Base-by-base conservation (phyloP, 2,797 vertebrate genomes). In the Todus mexicanus region DNA sequence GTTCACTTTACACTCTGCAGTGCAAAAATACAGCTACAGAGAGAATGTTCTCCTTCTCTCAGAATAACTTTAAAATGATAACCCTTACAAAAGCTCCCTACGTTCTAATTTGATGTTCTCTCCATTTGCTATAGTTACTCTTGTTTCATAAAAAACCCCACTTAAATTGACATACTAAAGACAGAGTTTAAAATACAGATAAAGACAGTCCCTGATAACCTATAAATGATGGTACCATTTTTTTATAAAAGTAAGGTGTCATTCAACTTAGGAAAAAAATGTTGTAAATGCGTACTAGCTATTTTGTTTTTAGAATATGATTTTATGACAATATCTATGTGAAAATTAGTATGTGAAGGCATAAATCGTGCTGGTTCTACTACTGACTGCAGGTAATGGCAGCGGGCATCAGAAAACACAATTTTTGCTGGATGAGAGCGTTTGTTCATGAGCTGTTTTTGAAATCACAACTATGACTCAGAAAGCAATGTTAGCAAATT, bases 311-410 rank as follows among this genome's bases (percentile, higher is more conserved):
- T 59, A 65, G 17, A 80, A 69, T 11, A 21, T 4, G 8, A 63
- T 84, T 63, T 64, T 51, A 79, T 22, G 3, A 26, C 23, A 80
- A 40, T 20, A 80, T 26, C 13, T 57, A 40, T 8, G 11, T 47
- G 23, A 42, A 90, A 80, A 48, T 47, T 31, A 56, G 7, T 38
- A 60, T 1, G 6, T 37, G n/a, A 77, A 92, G 84, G 27, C 37
- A 53, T 15, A 33, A 63, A 64, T 23, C 71, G 20, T 60, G 37
- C n/a, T 78, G 4, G 20, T 73, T 71, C 45, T 74, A 72, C 19
- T 54, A 45, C 1, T 0, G 0, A 73, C 10, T 4, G 16, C 1
- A 2, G 21, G 29, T 56, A 37, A 82, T 0, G 57, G 40, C 42
- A 72, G 54, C 19, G 35, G 18, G 27, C 10, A 76, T 43, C 48